Evolutionary conservation across 2,888 invertebrate genomes (phyloP).

Genomic region (Meliscaeva auricollis): DNA sequence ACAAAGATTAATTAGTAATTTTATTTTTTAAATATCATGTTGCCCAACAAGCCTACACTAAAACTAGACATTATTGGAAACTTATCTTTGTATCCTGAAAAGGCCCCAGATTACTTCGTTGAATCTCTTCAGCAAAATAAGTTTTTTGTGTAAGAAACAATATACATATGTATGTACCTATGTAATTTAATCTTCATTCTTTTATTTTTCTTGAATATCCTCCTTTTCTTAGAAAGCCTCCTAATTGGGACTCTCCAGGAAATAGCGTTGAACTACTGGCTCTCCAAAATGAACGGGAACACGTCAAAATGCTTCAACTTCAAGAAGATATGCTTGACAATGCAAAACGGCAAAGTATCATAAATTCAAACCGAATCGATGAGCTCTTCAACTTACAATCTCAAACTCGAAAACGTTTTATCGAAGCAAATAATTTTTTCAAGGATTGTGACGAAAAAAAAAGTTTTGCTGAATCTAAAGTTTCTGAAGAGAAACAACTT

Average conservation of each 20-base stretch:
- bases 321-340: constrained; percentile 79
- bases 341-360: constrained; percentile 78
- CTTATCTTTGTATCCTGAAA: constrained; percentile 75
- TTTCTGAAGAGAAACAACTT: constrained; percentile 79
- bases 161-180: background rate
- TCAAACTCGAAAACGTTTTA: constrained; percentile 81
- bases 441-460: constrained; percentile 83
- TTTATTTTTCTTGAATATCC: background rate
- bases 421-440: constrained; percentile 82
- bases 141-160: constrained; percentile 72
- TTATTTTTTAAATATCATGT: background rate
- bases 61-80: constrained; percentile 76
- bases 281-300: constrained; percentile 78
- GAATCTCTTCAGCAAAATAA: constrained; percentile 76
- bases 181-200: too few relatives aligned
- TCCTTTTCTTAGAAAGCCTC: constrained; percentile 79
- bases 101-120: constrained; percentile 71
- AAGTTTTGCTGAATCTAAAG: constrained; percentile 79
- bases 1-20: background rate
- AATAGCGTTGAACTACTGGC: constrained; percentile 80
- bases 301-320: constrained; percentile 79
- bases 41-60: background rate
- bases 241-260: constrained; percentile 82
- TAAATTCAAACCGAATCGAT: constrained; percentile 80
- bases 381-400: constrained; percentile 80